Evolutionary conservation across 1,140 invertebrate species (phyloP).

Genomic region (Delia radicum): DNA sequence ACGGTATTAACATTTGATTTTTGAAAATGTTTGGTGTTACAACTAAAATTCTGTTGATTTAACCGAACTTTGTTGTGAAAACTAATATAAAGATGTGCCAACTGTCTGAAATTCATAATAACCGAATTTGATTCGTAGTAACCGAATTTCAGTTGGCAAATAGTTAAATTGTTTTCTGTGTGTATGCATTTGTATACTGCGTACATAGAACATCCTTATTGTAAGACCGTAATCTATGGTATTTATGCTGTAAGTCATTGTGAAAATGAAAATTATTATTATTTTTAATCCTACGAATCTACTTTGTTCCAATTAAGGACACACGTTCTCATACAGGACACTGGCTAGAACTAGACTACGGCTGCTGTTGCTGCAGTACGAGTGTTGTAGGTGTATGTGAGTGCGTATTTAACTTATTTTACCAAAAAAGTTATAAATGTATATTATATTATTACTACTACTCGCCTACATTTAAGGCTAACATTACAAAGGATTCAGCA

Average conservation of each 20-base stretch:
- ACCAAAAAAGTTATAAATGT: not conserved
- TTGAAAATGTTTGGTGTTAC: too few relatives aligned
- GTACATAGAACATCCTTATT: conserved; percentile 5
- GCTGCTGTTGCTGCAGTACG: not conserved
- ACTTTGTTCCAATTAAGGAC: conserved; percentile 30
- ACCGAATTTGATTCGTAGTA: too few relatives aligned
- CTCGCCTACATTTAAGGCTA: not conserved
- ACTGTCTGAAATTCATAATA: too few relatives aligned
- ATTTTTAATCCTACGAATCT: conserved; percentile 29
- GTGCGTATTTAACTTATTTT: not conserved
- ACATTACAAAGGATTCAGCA: not conserved
- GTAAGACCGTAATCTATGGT: conserved; percentile 26
- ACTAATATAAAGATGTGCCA: too few relatives aligned
- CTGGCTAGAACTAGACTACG: not conserved
- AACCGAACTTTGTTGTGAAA: too few relatives aligned
- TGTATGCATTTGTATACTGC: not conserved
- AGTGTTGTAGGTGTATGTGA: not conserved
- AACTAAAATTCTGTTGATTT: too few relatives aligned
- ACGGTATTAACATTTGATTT: too few relatives aligned
- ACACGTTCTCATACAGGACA: not conserved
- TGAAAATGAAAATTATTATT: conserved; percentile 29
- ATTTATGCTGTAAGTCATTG: conserved; percentile 27
- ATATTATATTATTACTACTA: not conserved
- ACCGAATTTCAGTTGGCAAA: too few relatives aligned
- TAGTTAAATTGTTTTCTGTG: too few relatives aligned